Evolutionary conservation across 2,113 vertebrate genomes (phyloP), one percentile per base, ranked within the genome.

Genomic region (Turnix velox): DNA sequence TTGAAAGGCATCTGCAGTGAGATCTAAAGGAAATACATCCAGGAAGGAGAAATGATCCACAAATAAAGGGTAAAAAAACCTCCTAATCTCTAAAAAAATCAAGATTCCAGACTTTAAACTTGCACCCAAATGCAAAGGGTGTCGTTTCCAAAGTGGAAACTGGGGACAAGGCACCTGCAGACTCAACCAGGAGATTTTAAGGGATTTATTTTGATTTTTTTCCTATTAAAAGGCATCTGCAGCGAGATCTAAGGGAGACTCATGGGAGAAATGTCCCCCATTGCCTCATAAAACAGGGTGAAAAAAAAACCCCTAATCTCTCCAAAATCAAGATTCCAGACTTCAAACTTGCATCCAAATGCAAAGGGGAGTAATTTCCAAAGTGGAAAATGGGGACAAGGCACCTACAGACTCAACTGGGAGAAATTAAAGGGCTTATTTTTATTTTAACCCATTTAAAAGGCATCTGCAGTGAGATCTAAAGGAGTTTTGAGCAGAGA

Each of bases 261-360:
- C 9, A 9, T 4, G 42, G 42, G n/a, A 2, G 2, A 8, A 62
- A 28, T 0, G 11, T 14, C 43, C 5, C 43, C 20, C 28, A 3
- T n/a, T n/a, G n/a, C n/a, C n/a, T n/a, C n/a, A n/a, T n/a, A 16
- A 6, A 14, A 23, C n/a, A 59, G 0, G 1, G 4, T 5, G n/a
- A n/a, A 23, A 17, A 28, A 68, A 39, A 2, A 4, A 3, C 17
- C 2, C 1, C 0, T 2, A 2, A 1, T 2, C 35, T 33, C 40
- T 12, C 48, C 4, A 27, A 14, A 19, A n/a, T 3, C 19, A 30
- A 20, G 24, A 66, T 33, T 37, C 24, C 65, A 17, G 48, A 24
- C 59, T 30, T 4, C 12, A 17, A 27, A 80, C 33, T 8, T 4
- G 17, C 71, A 14, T 18, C 88, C 61, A 4, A 5, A 27, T 4